Evolutionary conservation across 2,797 vertebrate species (phyloP).

Genomic region (Paratrypauchen microcephalus): DNA sequence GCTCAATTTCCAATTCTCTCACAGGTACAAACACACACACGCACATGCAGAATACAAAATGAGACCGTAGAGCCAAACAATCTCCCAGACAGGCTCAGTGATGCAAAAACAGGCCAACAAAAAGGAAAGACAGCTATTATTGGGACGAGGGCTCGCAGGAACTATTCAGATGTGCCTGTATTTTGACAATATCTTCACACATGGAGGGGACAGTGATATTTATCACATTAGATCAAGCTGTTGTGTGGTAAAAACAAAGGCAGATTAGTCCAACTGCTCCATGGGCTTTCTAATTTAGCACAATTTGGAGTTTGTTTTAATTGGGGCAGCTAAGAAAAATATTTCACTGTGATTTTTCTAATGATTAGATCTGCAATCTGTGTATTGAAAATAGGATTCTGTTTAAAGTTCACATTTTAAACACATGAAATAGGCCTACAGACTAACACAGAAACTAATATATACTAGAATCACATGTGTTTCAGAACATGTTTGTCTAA

Average conservation of each 20-base stretch:
- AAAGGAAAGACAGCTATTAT: constrained; percentile 47
- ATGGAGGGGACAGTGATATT: constrained; percentile 41
- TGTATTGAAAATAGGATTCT: too few relatives aligned
- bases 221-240: constrained; percentile 48
- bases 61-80: constrained; percentile 61
- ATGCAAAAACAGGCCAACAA: constrained; percentile 60
- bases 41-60: constrained; percentile 62
- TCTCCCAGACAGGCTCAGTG: constrained; percentile 64
- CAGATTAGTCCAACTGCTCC: constrained; percentile 22
- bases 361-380: too few relatives aligned
- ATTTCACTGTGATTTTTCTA: too few relatives aligned
- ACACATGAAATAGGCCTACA: too few relatives aligned
- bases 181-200: constrained; percentile 56
- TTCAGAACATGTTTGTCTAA: too few relatives aligned
- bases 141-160: constrained; percentile 36
- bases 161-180: constrained; percentile 54
- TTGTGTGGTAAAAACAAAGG: constrained; percentile 39
- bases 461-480: too few relatives aligned
- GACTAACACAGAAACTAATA: too few relatives aligned
- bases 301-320: neutral
- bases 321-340: neutral
- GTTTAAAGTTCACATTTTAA: too few relatives aligned
- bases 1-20: constrained; percentile 76
- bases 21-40: constrained; percentile 52
- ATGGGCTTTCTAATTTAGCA: neutral